Conservation (phyloP, 2,113 vertebrate genomes). For the Petromus typicus region DNA sequence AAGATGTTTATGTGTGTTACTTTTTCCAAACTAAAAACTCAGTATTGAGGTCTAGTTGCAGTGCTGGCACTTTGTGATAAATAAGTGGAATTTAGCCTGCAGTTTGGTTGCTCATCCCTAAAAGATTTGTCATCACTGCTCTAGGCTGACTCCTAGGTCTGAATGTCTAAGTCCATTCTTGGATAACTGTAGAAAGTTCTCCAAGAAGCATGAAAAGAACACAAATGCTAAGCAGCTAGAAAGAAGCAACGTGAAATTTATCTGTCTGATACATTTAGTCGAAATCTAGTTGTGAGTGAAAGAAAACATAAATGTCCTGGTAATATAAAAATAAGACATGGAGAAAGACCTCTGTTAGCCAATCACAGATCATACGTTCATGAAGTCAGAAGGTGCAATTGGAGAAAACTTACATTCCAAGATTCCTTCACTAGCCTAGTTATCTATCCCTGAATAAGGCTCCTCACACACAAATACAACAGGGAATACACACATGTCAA, state of each 20-base stretch:
- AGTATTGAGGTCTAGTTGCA: not conserved
- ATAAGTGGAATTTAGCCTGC: not conserved
- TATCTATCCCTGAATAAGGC: not conserved
- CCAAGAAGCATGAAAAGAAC: not conserved
- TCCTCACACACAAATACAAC: not conserved
- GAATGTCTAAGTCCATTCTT: too few species aligned
- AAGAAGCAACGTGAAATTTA: not conserved
- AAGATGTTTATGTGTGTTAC: not conserved
- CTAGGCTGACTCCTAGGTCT: too few species aligned
- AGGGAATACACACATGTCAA: not conserved
- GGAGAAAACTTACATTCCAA: not conserved
- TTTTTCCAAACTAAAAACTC: not conserved
- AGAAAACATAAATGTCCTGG: not conserved
- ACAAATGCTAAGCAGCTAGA: not conserved
- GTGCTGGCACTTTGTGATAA: not conserved
- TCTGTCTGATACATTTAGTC: not conserved
- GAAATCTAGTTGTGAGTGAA: not conserved
- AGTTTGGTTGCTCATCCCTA: not conserved
- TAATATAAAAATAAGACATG: not conserved
- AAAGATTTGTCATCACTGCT: not conserved
- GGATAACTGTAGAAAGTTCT: not conserved
- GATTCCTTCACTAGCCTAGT: not conserved
- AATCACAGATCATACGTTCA: fast-evolving
- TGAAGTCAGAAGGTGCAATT: fast-evolving
- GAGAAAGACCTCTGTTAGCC: too few species aligned